Percentiles rank a stretch among this genome's conserved stretches.
These are phyloP conservation scores for Molorchus minor DNA, from an alignment of 2,888 invertebrate species.

Conservation along the genomic window DNA sequence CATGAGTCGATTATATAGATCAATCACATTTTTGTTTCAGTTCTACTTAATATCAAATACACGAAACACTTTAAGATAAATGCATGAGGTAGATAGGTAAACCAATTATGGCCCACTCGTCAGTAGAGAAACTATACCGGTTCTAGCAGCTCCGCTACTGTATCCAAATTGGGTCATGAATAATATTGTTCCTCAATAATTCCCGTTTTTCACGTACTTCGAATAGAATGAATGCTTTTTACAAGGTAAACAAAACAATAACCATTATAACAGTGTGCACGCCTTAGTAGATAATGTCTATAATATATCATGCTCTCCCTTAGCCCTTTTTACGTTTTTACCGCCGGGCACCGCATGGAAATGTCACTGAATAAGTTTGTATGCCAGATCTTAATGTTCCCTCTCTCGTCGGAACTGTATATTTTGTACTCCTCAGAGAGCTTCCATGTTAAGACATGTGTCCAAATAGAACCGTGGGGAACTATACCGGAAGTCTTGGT, in stretches of 20 bases:
- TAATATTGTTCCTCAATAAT: conserved; percentile 16
- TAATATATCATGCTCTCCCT: conserved; percentile 15
- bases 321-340: conserved; percentile 19
- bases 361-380: conserved; percentile 28
- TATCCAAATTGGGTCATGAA: conserved; percentile 15
- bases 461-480: conserved; percentile 42
- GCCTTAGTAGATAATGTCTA: conserved; percentile 1
- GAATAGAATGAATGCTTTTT: conserved; percentile 21
- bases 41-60: too few species aligned
- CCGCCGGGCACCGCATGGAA: conserved; percentile 22
- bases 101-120: too few species aligned
- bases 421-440: conserved; percentile 31
- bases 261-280: conserved; percentile 1
- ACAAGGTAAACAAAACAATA: conserved; percentile 10
- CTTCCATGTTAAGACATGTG: conserved; percentile 34
- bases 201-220: conserved; percentile 9
- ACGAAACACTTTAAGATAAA: too few species aligned
- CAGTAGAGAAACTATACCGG: too few species aligned
- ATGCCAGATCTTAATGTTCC: conserved; percentile 25
- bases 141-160: not conserved
- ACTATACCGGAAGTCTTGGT: conserved; percentile 39
- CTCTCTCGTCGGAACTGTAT: conserved; percentile 31
- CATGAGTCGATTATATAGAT: too few species aligned
- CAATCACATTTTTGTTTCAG: too few species aligned
- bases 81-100: too few species aligned